Conservation (phyloP, 2,888 invertebrate species). For the Seira musarum region DNA sequence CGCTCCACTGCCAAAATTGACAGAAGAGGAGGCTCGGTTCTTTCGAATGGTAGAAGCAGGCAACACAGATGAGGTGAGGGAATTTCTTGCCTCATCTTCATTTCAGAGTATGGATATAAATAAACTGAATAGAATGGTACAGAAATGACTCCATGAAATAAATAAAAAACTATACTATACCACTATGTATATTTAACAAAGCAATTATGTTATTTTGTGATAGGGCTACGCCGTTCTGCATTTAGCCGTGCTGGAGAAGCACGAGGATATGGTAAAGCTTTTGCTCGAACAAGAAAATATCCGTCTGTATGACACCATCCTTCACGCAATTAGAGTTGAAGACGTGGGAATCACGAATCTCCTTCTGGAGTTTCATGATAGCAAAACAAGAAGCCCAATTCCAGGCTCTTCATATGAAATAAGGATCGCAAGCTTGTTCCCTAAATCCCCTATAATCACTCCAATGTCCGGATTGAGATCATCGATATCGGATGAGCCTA, state of each 20-base stretch:
- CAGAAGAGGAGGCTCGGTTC: constrained; percentile 37
- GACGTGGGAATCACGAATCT: constrained; percentile 38
- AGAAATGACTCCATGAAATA: neutral
- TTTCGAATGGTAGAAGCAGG: constrained; percentile 42
- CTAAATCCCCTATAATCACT: neutral
- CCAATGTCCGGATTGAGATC: neutral
- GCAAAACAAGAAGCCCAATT: neutral
- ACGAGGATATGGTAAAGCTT: constrained; percentile 55
- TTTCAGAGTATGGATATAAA: constrained; percentile 42
- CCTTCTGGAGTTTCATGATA: constrained; percentile 22
- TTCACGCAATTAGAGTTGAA: constrained; percentile 42
- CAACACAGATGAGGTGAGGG: constrained; percentile 10
- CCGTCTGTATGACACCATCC: constrained; percentile 39
- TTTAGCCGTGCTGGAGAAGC: constrained; percentile 55
- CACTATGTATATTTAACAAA: neutral
- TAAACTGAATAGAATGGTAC: constrained; percentile 32
- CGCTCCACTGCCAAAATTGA: constrained; percentile 34
- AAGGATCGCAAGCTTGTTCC: no score
- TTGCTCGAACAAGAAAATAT: constrained; percentile 45
- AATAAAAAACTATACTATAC: no score
- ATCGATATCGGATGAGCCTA: neutral
- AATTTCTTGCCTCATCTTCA: neutral
- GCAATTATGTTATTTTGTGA: neutral
- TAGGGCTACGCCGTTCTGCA: constrained; percentile 63
- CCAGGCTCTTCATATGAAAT: neutral